A percentile compares a stretch with the other conserved stretches of the same genome.
Evolutionary conservation across 1,140 invertebrate genomes (phyloP).

Genomic region (Macrocentrus cingulum): DNA sequence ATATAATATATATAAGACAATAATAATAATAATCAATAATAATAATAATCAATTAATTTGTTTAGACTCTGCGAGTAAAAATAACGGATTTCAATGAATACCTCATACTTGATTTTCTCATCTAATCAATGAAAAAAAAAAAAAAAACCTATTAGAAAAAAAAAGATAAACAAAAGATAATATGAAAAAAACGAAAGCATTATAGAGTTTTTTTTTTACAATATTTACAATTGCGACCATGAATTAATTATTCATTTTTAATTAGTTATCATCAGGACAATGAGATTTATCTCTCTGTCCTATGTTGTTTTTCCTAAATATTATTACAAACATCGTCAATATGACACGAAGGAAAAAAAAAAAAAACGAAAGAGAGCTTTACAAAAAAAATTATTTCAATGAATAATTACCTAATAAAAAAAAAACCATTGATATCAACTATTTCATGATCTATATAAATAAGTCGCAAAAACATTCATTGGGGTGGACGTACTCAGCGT

Average conservation of each 20-base stretch:
- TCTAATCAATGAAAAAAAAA: not conserved
- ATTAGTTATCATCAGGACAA: conserved; percentile 1
- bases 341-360: no score
- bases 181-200: conserved; percentile 13
- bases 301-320: not conserved
- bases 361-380: no score
- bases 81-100: conserved; percentile 8
- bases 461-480: no score
- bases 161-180: not conserved
- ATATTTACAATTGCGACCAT: conserved; percentile 21
- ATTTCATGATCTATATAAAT: no score
- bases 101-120: not conserved
- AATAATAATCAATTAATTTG: no score
- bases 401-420: no score
- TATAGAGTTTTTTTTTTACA: conserved; percentile 14
- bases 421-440: no score
- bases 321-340: no score
- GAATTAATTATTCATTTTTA: conserved; percentile 12
- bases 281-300: no score
- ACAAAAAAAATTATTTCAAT: no score
- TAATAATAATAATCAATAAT: not conserved
- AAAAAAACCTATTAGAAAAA: no score
- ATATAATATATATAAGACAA: not conserved
- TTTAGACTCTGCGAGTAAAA: conserved; percentile 14
- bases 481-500: no score